Evolutionary conservation across 1,140 invertebrate genomes (phyloP), one percentile per base, ranked within the genome.

Genomic region (Pseudomyrmex gracilis): DNA sequence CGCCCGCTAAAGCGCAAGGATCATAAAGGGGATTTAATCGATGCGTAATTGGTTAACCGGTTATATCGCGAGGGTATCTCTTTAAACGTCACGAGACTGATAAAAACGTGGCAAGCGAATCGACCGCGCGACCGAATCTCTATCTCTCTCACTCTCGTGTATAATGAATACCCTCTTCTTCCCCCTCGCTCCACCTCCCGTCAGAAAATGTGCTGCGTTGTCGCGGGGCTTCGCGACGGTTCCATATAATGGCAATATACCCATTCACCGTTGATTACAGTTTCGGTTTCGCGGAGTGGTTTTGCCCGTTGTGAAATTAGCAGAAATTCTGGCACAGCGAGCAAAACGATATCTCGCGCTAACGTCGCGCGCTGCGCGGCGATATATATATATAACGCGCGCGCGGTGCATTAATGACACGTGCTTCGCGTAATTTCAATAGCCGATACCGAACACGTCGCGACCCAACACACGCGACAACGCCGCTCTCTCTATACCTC

Each of bases 341-440:
- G 80, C 87, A 88, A 89, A 89, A 88, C 87, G 85, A 85, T 67
- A 66, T 53, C 34, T 34, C 34, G 34, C 34, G 34, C 34, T 34
- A 34, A 34, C 73, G 86, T 77, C 76, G 53, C 83, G 34, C 34
- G 34, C 34, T 34, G 5, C 78, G 78, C 86, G 73, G 86, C 24
- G 70, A 49, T 34, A 34, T 34, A 34, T 34, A 34, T 34, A 34
- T 24, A 24, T 83, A 64, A 34, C 82, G 86, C 53, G 45, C 22
- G 24, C 73, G 53, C 64, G 51, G 73, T 60, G 84, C 70, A 88
- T 89, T 89, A 89, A 89, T 89, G 88, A 89, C 87, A 88, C 87
- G 87, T 88, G 87, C 87, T 88, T 88, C 87, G 84, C 77, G 87
- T 88, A 88, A 89, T 88, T 89, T 89, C 87, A 89, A 88, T 89